Evolutionary conservation across 2,113 vertebrate species (phyloP).

Genomic region (Sigmodon hispidus): DNA sequence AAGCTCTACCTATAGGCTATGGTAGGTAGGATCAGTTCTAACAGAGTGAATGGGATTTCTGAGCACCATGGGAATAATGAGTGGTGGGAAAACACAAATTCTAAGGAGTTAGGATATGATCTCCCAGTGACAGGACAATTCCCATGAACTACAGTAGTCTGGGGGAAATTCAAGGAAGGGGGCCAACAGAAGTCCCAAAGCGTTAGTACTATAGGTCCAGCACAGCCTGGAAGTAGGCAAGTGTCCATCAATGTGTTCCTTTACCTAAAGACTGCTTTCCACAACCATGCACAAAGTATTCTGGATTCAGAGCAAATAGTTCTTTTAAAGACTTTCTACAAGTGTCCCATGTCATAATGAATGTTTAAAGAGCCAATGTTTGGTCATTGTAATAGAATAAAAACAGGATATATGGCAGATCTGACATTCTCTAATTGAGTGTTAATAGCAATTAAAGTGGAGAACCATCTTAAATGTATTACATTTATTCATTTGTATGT

Average conservation of each 20-base stretch:
- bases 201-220: not conserved
- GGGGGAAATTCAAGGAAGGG: not conserved
- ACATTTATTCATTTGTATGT: not conserved
- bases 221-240: not conserved
- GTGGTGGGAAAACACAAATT: not conserved
- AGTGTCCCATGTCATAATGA: not conserved
- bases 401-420: not conserved
- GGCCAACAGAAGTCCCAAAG: not conserved
- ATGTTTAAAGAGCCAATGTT: not conserved
- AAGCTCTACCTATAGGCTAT: no score
- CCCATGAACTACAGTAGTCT: not conserved
- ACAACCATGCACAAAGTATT: not conserved
- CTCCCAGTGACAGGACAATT: not conserved
- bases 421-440: slow-evolving; percentile 27
- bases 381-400: slow-evolving; percentile 8
- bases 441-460: not conserved
- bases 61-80: not conserved
- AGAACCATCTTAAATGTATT: not conserved
- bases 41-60: not conserved
- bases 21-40: not conserved
- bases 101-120: not conserved
- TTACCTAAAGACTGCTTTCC: not conserved
- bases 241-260: not conserved
- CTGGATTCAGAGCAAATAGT: not conserved
- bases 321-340: not conserved